Evolutionary conservation across 2,888 invertebrate genomes (phyloP), one percentile per base, ranked within the genome.

Genomic region (Ephialtes manifestator): DNA sequence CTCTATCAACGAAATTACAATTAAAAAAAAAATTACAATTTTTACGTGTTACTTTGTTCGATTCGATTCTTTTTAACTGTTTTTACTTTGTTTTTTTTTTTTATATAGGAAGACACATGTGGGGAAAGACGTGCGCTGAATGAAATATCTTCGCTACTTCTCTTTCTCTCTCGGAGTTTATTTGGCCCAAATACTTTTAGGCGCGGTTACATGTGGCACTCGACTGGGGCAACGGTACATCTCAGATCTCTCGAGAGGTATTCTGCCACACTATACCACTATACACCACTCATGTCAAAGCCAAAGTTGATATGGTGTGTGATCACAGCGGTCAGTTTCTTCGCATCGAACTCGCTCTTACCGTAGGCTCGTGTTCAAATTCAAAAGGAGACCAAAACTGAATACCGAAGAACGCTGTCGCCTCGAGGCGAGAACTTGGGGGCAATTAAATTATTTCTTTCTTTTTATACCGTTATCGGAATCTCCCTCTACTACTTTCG

Each of bases 101-200:
- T 20, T 60, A n/a, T 20, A 43, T 10, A 4, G 24, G 46, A 28
- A 28, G 20, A 60, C 60, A 28, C 15, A 31, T 18, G 53, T 31
- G 15, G 31, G 39, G 63, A 24, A 13, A 10, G n/a, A 63, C 31
- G 35, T 43, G 51, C 15, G 72, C 35, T 18, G 43, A 43, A 72
- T 55, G 60, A 18, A 28, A 15, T 55, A 39, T 55, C 46, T 58
- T 39, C 18, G 13, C 74, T 67, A 51, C 60, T 63, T 80, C 31
- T 80, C 48, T 75, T 55, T 48, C 28, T 31, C 35, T 20, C 60
- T 39, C 24, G 31, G 31, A 65, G 39, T 72, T 80, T 71, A 28
- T 81, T 71, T 77, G 84, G 84, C 84, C 84, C 84, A 84, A 53
- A 84, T 84, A 76, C 55, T 80, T 84, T 84, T 76, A 51, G 76